phyloP scores from a whole-genome alignment of 1,140 invertebrate species.

The Caenorhabditis briggsae region DNA sequence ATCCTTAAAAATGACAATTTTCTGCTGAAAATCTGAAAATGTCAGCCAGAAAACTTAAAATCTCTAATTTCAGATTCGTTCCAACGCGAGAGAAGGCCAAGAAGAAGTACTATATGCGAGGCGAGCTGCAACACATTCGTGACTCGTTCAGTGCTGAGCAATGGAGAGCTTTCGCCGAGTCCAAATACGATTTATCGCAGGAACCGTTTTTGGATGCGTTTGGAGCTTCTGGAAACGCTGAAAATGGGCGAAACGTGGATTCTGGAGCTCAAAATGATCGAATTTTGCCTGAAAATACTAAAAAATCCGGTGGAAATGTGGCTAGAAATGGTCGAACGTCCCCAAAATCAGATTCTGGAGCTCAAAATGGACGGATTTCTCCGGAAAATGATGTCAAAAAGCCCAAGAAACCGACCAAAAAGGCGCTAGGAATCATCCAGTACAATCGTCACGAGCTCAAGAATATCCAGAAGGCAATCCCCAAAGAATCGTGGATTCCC shows the following conservation, averaged over 20 bases:
- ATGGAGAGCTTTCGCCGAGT: slow-evolving; percentile 63
- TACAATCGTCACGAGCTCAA: slow-evolving; percentile 12
- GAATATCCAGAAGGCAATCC: slow-evolving; percentile 21
- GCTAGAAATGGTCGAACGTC: not conserved
- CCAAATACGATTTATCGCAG: slow-evolving; percentile 33
- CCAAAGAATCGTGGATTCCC: slow-evolving; percentile 24
- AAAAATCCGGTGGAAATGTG: too few species aligned
- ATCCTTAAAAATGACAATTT: too few species aligned
- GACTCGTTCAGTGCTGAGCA: slow-evolving; percentile 49
- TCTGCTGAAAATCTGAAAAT: too few species aligned
- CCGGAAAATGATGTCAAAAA: not conserved
- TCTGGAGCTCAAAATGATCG: not conserved
- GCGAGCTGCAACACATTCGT: slow-evolving; percentile 68
- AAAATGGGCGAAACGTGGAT: not conserved
- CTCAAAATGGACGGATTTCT: too few species aligned
- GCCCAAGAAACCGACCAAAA: not conserved
- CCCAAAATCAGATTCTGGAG: not conserved
- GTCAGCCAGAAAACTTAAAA: not conserved
- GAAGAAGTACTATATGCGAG: slow-evolving; percentile 68
- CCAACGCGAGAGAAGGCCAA: slow-evolving; percentile 59
- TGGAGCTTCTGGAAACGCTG: not conserved
- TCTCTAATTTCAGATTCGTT: slow-evolving; percentile 48
- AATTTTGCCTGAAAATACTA: too few species aligned
- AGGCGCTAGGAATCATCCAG: not conserved
- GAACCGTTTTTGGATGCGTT: slow-evolving; percentile 13